Conservation (phyloP, 2,888 invertebrate species). For the Cheilosia urbana region DNA sequence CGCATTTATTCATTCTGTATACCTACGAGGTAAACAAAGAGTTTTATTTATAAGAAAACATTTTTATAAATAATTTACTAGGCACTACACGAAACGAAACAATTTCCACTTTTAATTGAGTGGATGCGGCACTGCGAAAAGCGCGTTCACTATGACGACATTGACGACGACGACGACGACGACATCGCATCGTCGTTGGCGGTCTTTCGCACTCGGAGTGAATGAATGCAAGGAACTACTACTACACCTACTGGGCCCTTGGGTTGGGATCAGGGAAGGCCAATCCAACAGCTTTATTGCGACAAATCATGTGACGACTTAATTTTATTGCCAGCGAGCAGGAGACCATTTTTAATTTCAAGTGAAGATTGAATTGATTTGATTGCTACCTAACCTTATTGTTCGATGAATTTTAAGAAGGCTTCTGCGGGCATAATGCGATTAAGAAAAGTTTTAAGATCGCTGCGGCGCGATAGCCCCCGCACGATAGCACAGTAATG, state of each 20-base stretch:
- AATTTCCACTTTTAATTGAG: conserved; percentile 61
- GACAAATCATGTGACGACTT: conserved; percentile 63
- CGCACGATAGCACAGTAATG: conserved; percentile 42
- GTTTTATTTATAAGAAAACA: conserved; percentile 62
- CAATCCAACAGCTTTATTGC: conserved; percentile 33
- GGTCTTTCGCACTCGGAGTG: not conserved
- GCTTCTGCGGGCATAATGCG: not conserved
- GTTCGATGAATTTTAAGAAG: not conserved
- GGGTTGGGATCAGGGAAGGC: not conserved
- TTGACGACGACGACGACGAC: not conserved
- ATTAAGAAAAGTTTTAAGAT: conserved; percentile 28
- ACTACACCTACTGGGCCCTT: not conserved
- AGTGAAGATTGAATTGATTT: not conserved
- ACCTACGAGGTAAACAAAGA: conserved; percentile 56
- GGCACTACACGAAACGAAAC: conserved; percentile 43
- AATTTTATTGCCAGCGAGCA: conserved; percentile 29
- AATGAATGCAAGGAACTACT: not conserved
- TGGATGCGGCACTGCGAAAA: conserved; percentile 28
- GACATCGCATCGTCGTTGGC: conserved; percentile 26
- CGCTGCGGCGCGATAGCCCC: conserved; percentile 43
- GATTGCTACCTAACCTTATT: too few relatives aligned
- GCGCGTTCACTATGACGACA: conserved; percentile 12
- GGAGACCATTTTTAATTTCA: not conserved
- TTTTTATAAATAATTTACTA: conserved; percentile 56
- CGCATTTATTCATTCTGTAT: too few relatives aligned